phyloP scores from a whole-genome alignment of 2,113 vertebrate genomes.

The Takifugu bimaculatus region DNA sequence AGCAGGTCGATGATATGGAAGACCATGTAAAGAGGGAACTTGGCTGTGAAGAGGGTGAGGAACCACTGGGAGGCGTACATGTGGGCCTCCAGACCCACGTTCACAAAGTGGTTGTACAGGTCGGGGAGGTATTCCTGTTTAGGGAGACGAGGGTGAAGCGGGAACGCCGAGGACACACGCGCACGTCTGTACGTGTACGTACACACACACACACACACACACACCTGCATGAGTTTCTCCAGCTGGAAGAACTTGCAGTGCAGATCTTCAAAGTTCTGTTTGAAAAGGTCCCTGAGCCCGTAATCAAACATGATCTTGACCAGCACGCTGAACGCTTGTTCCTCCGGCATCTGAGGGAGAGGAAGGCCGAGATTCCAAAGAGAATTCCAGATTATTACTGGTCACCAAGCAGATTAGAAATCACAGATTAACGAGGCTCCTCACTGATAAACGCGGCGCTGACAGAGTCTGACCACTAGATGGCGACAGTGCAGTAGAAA shows the following conservation, averaged over 20 bases:
- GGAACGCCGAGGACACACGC: neutral
- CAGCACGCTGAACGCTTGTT: constrained; percentile 97
- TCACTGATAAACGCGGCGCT: neutral
- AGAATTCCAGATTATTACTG: no score
- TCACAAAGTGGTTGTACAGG: constrained; percentile 94
- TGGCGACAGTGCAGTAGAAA: constrained; percentile 13
- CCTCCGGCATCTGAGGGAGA: constrained; percentile 91
- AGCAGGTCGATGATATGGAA: constrained; percentile 99
- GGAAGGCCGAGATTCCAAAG: constrained; percentile 1
- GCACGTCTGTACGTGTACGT: neutral
- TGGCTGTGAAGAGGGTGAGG: constrained; percentile 97
- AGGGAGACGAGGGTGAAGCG: constrained; percentile 7
- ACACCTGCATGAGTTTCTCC: constrained; percentile 97
- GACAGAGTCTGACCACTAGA: constrained; percentile 37
- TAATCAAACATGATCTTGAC: constrained; percentile 99
- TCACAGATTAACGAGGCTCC: neutral
- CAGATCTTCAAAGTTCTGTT: constrained; percentile 99
- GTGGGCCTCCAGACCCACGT: constrained; percentile 95
- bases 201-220: constrained; percentile 6
- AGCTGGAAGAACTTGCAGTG: constrained; percentile 99
- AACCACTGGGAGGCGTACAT: constrained; percentile 99
- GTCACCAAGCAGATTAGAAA: neutral
- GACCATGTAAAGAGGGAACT: constrained; percentile 99
- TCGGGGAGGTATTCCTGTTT: constrained; percentile 93
- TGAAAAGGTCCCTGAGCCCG: constrained; percentile 99